phyloP scores from a whole-genome alignment of 2,113 vertebrate genomes.

The Vulpes lagopus region DNA sequence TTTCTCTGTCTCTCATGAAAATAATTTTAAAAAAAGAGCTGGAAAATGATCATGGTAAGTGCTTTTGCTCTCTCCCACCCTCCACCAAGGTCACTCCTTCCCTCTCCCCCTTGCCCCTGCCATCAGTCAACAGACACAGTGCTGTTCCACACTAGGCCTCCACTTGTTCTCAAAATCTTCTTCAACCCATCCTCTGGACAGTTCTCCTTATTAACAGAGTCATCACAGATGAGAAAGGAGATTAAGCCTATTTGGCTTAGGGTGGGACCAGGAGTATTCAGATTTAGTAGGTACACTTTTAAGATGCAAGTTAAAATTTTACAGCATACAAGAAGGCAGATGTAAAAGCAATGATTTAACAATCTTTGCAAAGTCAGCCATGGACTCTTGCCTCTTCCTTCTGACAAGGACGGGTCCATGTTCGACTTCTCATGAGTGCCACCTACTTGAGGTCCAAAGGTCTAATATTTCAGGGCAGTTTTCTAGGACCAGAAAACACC shows the following conservation, averaged over 20 bases:
- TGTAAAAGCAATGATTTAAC: neutral
- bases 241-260: neutral
- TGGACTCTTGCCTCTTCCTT: neutral
- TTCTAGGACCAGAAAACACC: neutral
- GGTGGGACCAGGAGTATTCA: neutral
- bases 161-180: neutral
- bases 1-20: too few species aligned
- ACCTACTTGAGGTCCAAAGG: neutral
- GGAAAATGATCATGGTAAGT: neutral
- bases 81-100: neutral
- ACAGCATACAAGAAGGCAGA: neutral
- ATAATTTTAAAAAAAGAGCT: neutral
- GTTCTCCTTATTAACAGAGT: neutral
- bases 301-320: neutral
- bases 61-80: neutral
- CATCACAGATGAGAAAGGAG: neutral
- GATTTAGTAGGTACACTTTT: neutral
- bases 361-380: neutral
- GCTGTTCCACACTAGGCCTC: neutral
- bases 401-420: neutral
- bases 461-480: neutral
- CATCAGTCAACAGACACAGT: neutral
- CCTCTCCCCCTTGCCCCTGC: neutral
- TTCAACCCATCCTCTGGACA: neutral
- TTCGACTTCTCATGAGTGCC: neutral